Evolutionary conservation across 1,140 invertebrate species (phyloP), one percentile per base, ranked within the genome.

Genomic region (Hestina assimilis): DNA sequence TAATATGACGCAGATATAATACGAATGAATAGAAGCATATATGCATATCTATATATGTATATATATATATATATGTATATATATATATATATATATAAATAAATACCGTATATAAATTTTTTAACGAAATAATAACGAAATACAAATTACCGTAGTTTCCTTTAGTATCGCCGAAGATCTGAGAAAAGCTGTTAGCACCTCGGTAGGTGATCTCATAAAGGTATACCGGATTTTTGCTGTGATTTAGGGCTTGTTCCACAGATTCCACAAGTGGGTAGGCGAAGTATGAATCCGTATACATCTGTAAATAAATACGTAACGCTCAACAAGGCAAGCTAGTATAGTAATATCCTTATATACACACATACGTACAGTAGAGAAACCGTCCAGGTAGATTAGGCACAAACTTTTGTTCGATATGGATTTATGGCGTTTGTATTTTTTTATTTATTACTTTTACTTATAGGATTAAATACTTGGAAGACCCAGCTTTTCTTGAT

Each of bases 201-300:
- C 87, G 88, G 63, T 94, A 93, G 0, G 89, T 76, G n/a, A 94
- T 90, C 4, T 92, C 88, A 66, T 94, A 94, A 14, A 92, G 91
- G 74, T 91, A 94, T 0, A 92, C 84, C 1, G 92, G 90, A 2
- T 80, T 79, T 17, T 83, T 79, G 0, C 69, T 70, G 20, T 83
- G 72, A 11, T 85, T 85, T 5, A 79, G 59, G 2, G 92, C 90
- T 14, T 91, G 78, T 26, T 89, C 89, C 0, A 93, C 70, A 0
- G 92, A 89, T 53, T 91, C 90, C 54, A 93, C 80, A 8, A 89
- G 87, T 0, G 90, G 91, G 23, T 90, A 89, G 1, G 89, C 85
- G 61, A 94, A 93, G 90, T 93, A 94, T 0, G 91, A 91, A 71
- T 94, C 93, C 0, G 92, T 91, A 42, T 93, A 93, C 48, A 94